Evolutionary conservation across 2,113 vertebrate species (phyloP), one percentile per base, ranked within the genome.

Genomic region (Perca fluviatilis): DNA sequence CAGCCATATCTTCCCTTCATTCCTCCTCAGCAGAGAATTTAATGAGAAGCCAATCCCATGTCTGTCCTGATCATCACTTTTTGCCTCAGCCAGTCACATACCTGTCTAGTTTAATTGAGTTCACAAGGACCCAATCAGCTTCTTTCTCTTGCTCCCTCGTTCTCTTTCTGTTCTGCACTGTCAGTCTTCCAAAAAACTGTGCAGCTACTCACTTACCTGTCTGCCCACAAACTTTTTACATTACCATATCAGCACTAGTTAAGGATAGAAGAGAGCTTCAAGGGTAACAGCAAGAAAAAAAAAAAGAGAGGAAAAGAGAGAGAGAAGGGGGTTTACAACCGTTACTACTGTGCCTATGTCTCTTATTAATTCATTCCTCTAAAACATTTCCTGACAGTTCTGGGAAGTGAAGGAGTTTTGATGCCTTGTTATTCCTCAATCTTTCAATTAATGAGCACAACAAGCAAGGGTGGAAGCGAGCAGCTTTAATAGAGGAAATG

Each of bases 31-130:
- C 51, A 36, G 47, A 68, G 68, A 63, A 49, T 89, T 80, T 84
- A 87, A 91, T 56, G 75, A 84, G 89, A 23, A 86, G 82, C 83
- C 90, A 88, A 91, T 94, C 91, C 90, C 30, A 7, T 2, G 79
- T 74, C 90, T 51, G 51, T 61, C 78, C 82, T 65, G 62, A 85
- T 85, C 91, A 83, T 82, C 81, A 49, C 81, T 79, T 85, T 80
- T 63, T 50, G 54, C 74, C 53, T 75, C 84, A 84, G 82, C 89
- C 90, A 85, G 77, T 91, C 86, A 83, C 80, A 71, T 47, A 78
- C 68, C 84, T 80, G 87, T 88, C 88, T 57, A 10, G 2, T 80
- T 84, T 81, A 82, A 89, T 83, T 79, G 81, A 84, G 67, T 80
- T 87, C 82, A 85, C 72, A 2, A 75, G 64, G 36, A 86, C 27